Evolutionary conservation across 2,797 vertebrate species (phyloP), one percentile per base, ranked within the genome.

Genomic region (Tinamus major): DNA sequence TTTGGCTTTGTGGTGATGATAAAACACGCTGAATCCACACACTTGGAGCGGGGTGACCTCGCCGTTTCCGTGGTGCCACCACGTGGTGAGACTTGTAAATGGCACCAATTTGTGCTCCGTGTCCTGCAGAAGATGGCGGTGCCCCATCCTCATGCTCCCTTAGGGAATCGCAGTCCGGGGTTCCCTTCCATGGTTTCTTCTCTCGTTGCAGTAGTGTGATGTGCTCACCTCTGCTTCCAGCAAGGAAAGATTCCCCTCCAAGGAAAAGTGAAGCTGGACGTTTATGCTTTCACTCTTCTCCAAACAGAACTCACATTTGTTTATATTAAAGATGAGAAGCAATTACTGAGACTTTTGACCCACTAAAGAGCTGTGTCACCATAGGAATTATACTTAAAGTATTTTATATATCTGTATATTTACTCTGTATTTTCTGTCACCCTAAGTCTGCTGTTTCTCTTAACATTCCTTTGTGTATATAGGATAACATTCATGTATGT

Each of bases 61-160:
- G 68, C 35, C 5, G 41, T 64, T 68, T 78, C 71, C 87, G n/a
- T 81, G 80, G 87, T 95, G 96, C 95, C 96, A 94, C 91, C 96
- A 3, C 58, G 95, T 88, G 96, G 95, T 77, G 0, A 44, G 33
- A 1, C 13, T n/a, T 58, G 21, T 4, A 5, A 20, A 37, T 9
- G 56, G 51, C 89, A 80, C 1, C 15, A 6, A 42, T 35, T 86
- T 68, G n/a, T 23, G 39, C 79, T 61, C 42, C 0, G 53, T 3
- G 65, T 17, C 75, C 39, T 9, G 0, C 2, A 27, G 94, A 31
- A 78, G 81, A 59, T 91, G 87, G 85, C 87, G 39, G 85, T 74
- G 18, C 24, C 48, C 5, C 5, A 0, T 76, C 24, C 74, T 61
- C 59, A 1, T 4, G n/a, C 29, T 82, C 20, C 0, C 53, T 1